Percentiles rank a stretch among this genome's conserved stretches.
These are phyloP conservation scores for Bufotes viridis DNA, from an alignment of 2,797 vertebrate genomes.

Conservation along the genomic window DNA sequence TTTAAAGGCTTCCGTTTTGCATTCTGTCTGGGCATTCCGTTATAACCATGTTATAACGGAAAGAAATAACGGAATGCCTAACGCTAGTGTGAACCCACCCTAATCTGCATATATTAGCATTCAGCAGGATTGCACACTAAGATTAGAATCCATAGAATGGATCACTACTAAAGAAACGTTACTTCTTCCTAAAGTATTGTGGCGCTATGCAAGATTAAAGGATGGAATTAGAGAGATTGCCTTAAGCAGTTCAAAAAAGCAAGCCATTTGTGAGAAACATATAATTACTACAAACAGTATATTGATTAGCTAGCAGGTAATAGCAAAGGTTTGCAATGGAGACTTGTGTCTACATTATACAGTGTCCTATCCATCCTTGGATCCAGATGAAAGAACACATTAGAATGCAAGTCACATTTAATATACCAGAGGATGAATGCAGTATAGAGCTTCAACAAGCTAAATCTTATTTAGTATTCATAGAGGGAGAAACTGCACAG, in stretches of 20 bases:
- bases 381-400: conserved; percentile 54
- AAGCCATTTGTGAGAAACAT: conserved; percentile 43
- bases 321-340: conserved; percentile 50
- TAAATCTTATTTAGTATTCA: conserved; percentile 50
- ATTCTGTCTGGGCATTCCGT: no score
- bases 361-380: conserved; percentile 53
- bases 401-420: conserved; percentile 55
- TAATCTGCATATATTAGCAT: conserved; percentile 15
- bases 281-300: conserved; percentile 60
- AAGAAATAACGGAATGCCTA: no score
- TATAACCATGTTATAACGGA: no score
- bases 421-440: conserved; percentile 38
- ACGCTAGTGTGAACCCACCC: no score
- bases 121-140: conserved; percentile 39
- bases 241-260: conserved; percentile 43
- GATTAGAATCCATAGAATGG: conserved; percentile 16
- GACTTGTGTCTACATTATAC: conserved; percentile 55
- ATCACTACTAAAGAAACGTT: conserved; percentile 27
- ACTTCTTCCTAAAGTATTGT: conserved; percentile 23
- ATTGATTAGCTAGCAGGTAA: conserved; percentile 54
- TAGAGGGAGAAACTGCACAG: conserved; percentile 21
- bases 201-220: conserved; percentile 12
- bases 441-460: conserved; percentile 26
- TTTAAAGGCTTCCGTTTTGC: no score
- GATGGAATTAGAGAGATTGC: conserved; percentile 27